Conservation (phyloP, 1,140 invertebrate genomes). For the Stenopsyche tienmushanensis region DNA sequence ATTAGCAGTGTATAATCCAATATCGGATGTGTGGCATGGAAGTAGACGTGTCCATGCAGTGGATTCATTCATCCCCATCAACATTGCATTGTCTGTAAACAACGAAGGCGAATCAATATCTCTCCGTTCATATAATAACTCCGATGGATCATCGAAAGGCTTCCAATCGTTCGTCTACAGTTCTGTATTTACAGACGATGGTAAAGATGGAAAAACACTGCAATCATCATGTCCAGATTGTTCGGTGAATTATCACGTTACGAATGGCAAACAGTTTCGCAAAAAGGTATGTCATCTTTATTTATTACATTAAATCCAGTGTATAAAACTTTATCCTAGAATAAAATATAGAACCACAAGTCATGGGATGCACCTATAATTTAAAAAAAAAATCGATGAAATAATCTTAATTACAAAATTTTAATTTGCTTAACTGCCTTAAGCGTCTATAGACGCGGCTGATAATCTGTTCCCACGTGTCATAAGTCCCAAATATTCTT, state of each 20-base stretch:
- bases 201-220: constrained; percentile 43
- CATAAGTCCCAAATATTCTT: no score
- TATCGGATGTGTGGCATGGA: constrained; percentile 47
- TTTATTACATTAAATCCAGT: no score
- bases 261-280: constrained; percentile 41
- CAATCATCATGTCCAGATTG: constrained; percentile 44
- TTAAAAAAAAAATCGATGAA: no score
- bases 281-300: constrained; percentile 42
- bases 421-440: no score
- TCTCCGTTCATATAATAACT: neutral
- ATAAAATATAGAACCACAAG: no score
- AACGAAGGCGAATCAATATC: neutral
- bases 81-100: constrained; percentile 44
- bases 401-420: no score
- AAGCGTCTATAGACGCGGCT: no score
- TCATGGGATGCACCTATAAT: no score
- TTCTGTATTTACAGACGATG: constrained; percentile 44
- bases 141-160: constrained; percentile 43
- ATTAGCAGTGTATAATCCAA: constrained; percentile 49
- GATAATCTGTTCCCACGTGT: no score
- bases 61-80: constrained; percentile 44
- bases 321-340: no score
- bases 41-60: constrained; percentile 42
- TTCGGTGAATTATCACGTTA: constrained; percentile 43
- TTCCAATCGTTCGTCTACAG: constrained; percentile 43